Evolutionary conservation across 1,140 invertebrate genomes (phyloP).

Genomic region (Tribolium castaneum): DNA sequence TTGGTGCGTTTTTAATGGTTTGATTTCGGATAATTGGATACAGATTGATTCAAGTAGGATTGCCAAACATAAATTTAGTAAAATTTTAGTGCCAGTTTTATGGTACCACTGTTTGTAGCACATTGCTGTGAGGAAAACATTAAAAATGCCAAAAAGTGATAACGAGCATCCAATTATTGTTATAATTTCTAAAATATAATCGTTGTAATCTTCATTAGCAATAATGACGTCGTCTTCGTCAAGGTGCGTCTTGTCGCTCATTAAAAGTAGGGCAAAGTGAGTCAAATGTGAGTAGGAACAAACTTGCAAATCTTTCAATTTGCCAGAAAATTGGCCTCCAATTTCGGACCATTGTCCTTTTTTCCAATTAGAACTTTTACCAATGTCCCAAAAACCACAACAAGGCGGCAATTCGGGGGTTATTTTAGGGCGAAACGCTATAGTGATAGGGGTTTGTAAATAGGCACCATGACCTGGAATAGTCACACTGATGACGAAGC

Average conservation of each 20-base stretch:
- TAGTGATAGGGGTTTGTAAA: conserved; percentile 65
- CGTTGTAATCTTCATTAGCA: conserved; percentile 50
- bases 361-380: conserved; percentile 39
- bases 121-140: conserved; percentile 70
- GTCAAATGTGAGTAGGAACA: conserved; percentile 72
- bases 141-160: conserved; percentile 68
- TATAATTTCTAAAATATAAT: conserved; percentile 67
- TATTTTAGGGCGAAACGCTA: conserved; percentile 64
- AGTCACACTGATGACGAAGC: conserved; percentile 68
- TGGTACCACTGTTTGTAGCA: conserved; percentile 70
- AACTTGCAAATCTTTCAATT: conserved; percentile 62
- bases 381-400: conserved; percentile 73
- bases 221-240: conserved; percentile 1
- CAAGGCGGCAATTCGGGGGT: conserved; percentile 48
- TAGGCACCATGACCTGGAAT: conserved; percentile 67
- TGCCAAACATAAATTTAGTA: conserved; percentile 69
- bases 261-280: conserved; percentile 70
- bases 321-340: conserved; percentile 48
- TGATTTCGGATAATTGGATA: conserved; percentile 68
- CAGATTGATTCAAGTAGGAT: conserved; percentile 69
- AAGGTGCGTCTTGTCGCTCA: conserved; percentile 14
- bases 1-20: conserved; percentile 53
- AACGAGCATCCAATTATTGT: conserved; percentile 71
- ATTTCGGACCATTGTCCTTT: conserved; percentile 64
- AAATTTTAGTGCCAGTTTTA: conserved; percentile 70